phyloP scores from a whole-genome alignment of 2,888 invertebrate species.

The Conus canariensis region DNA sequence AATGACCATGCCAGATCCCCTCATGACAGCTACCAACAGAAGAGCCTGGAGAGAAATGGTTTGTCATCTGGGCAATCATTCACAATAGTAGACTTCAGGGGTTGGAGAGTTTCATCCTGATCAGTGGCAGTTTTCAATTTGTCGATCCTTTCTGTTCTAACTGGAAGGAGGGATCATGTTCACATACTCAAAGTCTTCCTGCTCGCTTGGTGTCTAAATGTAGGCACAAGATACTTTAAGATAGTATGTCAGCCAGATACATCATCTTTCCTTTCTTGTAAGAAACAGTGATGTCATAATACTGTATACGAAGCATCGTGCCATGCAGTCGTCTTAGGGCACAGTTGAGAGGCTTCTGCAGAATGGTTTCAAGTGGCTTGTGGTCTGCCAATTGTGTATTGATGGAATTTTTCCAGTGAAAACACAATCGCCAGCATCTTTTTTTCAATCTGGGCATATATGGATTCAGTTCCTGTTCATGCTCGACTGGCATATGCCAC shows the following conservation, averaged over 20 bases:
- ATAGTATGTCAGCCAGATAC: conserved; percentile 50
- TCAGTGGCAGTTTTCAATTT: neutral
- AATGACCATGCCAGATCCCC: no score
- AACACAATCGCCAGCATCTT: conserved; percentile 43
- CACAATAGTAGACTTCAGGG: no score
- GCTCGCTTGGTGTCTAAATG: neutral
- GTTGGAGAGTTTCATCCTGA: neutral
- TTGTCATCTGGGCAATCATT: no score
- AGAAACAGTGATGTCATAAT: conserved; percentile 48
- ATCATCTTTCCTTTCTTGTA: conserved; percentile 51
- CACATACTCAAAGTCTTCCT: neutral
- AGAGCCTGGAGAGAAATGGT: no score
- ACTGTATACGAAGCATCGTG: conserved; percentile 56
- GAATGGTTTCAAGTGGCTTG: conserved; percentile 55
- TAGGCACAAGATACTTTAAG: conserved; percentile 32
- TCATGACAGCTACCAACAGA: no score
- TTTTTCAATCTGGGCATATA: conserved; percentile 61
- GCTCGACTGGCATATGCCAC: conserved; percentile 55
- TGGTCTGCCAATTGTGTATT: conserved; percentile 56
- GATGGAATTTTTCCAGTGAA: conserved; percentile 50
- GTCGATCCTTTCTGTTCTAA: neutral
- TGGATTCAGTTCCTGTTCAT: conserved; percentile 51
- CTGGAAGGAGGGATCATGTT: neutral
- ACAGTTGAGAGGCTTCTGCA: conserved; percentile 49
- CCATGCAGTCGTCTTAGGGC: conserved; percentile 55